phyloP scores from a whole-genome alignment of 2,797 vertebrate species.

The Myripristis murdjan region DNA sequence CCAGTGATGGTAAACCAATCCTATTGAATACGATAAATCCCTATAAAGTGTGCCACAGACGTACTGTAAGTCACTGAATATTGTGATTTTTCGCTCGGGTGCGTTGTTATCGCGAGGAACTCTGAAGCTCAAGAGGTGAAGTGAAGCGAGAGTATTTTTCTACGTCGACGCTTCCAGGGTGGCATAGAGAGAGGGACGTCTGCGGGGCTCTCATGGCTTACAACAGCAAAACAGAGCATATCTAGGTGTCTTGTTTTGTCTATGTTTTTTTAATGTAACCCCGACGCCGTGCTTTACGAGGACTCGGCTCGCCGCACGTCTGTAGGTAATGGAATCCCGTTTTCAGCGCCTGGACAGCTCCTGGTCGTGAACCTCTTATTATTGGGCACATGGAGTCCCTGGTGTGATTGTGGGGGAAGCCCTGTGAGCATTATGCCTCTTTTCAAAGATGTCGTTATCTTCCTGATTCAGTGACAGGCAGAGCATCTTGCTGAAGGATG shows the following conservation, averaged over 20 bases:
- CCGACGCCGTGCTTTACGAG: conserved; percentile 1
- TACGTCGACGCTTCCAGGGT: conserved; percentile 71
- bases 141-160: conserved; percentile 72
- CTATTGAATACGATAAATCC: neutral
- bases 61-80: conserved; percentile 42
- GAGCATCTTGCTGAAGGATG: conserved; percentile 81
- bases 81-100: conserved; percentile 32
- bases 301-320: conserved; percentile 53
- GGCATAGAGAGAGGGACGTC: conserved; percentile 57
- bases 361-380: conserved; percentile 47
- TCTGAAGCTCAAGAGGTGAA: conserved; percentile 73
- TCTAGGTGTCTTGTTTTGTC: neutral
- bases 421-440: conserved; percentile 68
- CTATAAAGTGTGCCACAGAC: neutral
- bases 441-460: conserved; percentile 60
- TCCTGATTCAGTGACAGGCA: conserved; percentile 64
- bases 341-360: conserved; percentile 87
- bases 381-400: conserved; percentile 79
- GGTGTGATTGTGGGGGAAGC: conserved; percentile 81
- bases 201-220: conserved; percentile 28
- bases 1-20: neutral
- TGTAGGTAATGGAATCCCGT: conserved; percentile 63
- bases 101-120: conserved; percentile 83
- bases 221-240: neutral
- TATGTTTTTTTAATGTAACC: neutral